Base-by-base conservation (phyloP, 2,113 vertebrate species). In the Ageneiosus marmoratus region DNA sequence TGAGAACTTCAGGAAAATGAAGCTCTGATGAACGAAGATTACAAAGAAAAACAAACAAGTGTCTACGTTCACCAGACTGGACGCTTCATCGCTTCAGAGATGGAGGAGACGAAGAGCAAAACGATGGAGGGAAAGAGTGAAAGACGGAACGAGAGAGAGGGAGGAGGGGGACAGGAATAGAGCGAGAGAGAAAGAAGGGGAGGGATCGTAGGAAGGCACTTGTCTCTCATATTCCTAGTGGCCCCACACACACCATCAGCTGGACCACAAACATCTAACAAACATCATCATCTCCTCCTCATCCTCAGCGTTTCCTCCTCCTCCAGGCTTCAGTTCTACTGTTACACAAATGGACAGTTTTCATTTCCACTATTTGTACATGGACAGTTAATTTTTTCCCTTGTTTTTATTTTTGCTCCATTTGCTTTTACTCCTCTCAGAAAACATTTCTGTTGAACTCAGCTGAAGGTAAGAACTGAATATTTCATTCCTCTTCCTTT, bases 181-280 rank as follows among this genome's bases (percentile, higher is more conserved):
- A 53, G 32, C 16, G 65, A n/a, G 70, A 63, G 65, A 83, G 83
- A 81, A 50, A 70, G 34, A 18, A 29, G 56, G 63, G 75, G 77
- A 50, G 27, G 65, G 53, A 27, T 20, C n/a, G 63, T 6, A 18
- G 79, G 58, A 85, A 77, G 79, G 79, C 81, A 74, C 70, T 76
- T 89, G 69, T 80, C 70, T 86, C 83, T 74, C 63, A 81, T 84
- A 70, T 86, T 75, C 85, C 53, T 73, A 86, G 90, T 92, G 91
- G 90, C 91, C 91, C 89, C 91, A 87, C 89, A 87, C 88, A 86
- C 89, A 86, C 88, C 60, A 77, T 79, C 62, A 48, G 46, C 62
- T 55, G 88, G 77, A 86, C 72, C 80, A 58, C 46, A 80, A 72
- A 87, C 86, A 86, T 74, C 77, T 72, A 13, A 81, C 86, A 77